Evolutionary conservation across 2,113 vertebrate genomes (phyloP).

Genomic region (Centropristis striata): DNA sequence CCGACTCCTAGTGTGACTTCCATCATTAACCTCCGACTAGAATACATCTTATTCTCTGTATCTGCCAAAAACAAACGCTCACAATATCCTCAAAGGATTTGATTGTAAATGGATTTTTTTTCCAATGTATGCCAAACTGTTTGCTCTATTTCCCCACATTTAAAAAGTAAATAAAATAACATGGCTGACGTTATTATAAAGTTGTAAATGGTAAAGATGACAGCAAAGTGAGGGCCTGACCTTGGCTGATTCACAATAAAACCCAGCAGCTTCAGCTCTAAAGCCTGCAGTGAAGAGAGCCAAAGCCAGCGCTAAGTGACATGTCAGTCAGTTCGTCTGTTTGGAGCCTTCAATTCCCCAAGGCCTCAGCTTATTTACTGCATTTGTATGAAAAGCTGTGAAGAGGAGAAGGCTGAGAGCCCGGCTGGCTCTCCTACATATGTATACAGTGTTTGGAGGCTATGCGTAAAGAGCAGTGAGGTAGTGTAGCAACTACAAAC

Average conservation of each 20-base stretch:
- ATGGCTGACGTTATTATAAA: not conserved
- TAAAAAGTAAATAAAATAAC: conserved; percentile 40
- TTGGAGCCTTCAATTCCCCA: conserved; percentile 82
- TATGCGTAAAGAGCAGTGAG: conserved; percentile 68
- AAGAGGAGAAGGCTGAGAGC: conserved; percentile 74
- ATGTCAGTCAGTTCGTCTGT: conserved; percentile 78
- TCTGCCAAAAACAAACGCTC: conserved; percentile 18
- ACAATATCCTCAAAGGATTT: conserved; percentile 1
- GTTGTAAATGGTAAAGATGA: conserved; percentile 63
- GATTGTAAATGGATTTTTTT: not conserved
- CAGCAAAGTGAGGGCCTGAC: conserved; percentile 43
- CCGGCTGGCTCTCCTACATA: conserved; percentile 79
- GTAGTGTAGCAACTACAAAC: conserved; percentile 69
- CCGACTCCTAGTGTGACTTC: conserved; percentile 46
- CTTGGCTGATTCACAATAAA: conserved; percentile 49
- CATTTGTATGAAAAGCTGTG: conserved; percentile 84
- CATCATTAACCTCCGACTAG: conserved; percentile 46
- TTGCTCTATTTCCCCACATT: conserved; percentile 11
- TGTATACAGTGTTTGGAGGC: conserved; percentile 81
- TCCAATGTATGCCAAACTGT: not conserved
- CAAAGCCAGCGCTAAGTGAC: conserved; percentile 83
- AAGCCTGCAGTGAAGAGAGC: conserved; percentile 75
- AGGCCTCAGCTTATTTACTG: conserved; percentile 84
- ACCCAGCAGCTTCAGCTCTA: conserved; percentile 61
- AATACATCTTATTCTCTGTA: conserved; percentile 38